Conservation (phyloP, 2,113 vertebrate genomes). For the Catagonus wagneri region DNA sequence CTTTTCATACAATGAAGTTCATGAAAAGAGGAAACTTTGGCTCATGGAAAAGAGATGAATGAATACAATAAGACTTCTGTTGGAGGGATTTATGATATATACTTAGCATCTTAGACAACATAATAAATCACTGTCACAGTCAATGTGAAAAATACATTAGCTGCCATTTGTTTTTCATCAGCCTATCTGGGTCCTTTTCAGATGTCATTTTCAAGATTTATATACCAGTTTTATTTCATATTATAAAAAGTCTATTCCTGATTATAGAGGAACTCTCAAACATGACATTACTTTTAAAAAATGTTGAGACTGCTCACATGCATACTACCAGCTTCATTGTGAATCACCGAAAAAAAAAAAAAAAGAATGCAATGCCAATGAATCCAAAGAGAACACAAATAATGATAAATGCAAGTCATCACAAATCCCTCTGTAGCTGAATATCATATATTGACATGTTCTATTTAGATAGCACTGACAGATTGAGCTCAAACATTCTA, state of each 20-base stretch:
- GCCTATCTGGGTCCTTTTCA: slow-evolving; percentile 81
- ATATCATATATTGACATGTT: background rate
- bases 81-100: slow-evolving; percentile 89
- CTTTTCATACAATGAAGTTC: slow-evolving; percentile 81
- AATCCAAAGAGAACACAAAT: slow-evolving; percentile 7
- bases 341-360: background rate
- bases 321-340: background rate
- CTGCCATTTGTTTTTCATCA: slow-evolving; percentile 86
- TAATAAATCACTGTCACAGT: slow-evolving; percentile 87
- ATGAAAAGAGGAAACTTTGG: slow-evolving; percentile 83
- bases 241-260: slow-evolving; percentile 84
- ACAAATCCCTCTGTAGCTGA: background rate
- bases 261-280: slow-evolving; percentile 80
- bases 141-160: slow-evolving; percentile 86
- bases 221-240: slow-evolving; percentile 80
- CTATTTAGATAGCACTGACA: background rate
- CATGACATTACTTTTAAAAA: background rate
- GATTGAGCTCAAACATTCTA: background rate
- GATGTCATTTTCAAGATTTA: slow-evolving; percentile 85
- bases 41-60: slow-evolving; percentile 86
- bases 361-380: background rate
- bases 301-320: background rate
- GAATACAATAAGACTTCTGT: slow-evolving; percentile 85
- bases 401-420: background rate
- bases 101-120: slow-evolving; percentile 87